Evolutionary conservation across 2,113 vertebrate species (phyloP).

Genomic region (Hippopotamus amphibius): DNA sequence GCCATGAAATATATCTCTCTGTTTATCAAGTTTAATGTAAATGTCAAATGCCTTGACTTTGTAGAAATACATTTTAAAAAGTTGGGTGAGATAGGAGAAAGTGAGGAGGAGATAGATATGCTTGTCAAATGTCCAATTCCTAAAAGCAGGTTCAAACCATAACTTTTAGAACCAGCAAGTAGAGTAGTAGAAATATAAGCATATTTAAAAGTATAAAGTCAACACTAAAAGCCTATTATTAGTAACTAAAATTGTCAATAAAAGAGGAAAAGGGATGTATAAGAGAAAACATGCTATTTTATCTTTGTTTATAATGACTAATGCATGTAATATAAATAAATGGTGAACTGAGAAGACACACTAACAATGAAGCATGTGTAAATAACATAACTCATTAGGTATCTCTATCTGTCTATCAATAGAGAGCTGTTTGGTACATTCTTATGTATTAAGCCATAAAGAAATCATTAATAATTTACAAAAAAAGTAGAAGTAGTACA

Average conservation of each 20-base stretch:
- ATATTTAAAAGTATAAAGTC: not conserved
- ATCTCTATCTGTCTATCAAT: not conserved
- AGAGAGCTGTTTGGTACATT: not conserved
- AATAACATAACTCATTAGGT: not conserved
- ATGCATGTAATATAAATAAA: not conserved
- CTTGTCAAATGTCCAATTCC: not conserved
- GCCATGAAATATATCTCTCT: not conserved
- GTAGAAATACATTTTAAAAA: not conserved
- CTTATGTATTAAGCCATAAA: not conserved
- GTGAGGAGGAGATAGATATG: not conserved
- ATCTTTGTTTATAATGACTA: not conserved
- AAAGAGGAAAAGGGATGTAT: not conserved
- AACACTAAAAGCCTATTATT: not conserved
- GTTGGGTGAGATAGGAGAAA: not conserved
- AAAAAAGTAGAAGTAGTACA: not conserved
- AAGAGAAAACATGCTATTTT: not conserved
- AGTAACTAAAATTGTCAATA: not conserved
- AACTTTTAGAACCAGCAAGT: not conserved
- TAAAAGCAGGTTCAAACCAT: not conserved
- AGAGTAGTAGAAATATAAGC: not conserved
- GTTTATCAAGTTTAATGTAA: not conserved
- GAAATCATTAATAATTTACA: not conserved
- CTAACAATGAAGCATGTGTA: not conserved
- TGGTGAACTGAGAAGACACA: not conserved
- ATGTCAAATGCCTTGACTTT: not conserved